Conservation (phyloP, 2,888 invertebrate species). For the Calameuta pallipes region DNA sequence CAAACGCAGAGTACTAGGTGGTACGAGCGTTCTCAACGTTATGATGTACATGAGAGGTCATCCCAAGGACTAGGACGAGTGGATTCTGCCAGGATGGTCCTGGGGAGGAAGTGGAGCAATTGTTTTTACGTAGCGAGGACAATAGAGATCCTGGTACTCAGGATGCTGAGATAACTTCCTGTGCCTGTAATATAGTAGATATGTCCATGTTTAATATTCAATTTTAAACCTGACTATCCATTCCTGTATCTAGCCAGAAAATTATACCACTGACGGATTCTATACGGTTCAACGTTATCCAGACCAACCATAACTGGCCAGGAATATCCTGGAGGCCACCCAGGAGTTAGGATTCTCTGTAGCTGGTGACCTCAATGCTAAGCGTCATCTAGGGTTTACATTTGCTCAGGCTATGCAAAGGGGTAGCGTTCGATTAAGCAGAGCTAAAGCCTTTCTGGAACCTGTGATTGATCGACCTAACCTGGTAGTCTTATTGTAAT, state of each 20-base stretch:
- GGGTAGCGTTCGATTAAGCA: not conserved
- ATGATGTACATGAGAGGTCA: slow-evolving; percentile 7
- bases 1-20: not conserved
- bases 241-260: not conserved
- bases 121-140: not conserved
- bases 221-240: not conserved
- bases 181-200: not conserved
- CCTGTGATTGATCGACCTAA: not conserved
- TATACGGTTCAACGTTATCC: slow-evolving; percentile 28
- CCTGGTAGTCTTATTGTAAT: slow-evolving; percentile 2
- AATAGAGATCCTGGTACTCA: not conserved
- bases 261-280: slow-evolving; percentile 30
- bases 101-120: not conserved
- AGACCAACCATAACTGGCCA: slow-evolving; percentile 26
- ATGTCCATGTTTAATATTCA: not conserved
- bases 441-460: not conserved
- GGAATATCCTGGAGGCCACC: slow-evolving; percentile 28
- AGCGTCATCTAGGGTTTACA: slow-evolving; percentile 24
- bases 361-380: slow-evolving; percentile 30
- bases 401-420: slow-evolving; percentile 29
- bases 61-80: not conserved
- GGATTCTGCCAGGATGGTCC: not conserved
- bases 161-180: not conserved
- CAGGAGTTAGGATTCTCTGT: slow-evolving; percentile 32
- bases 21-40: not conserved